Base-by-base conservation (phyloP, 2,113 vertebrate species). In the Sapajus apella region DNA sequence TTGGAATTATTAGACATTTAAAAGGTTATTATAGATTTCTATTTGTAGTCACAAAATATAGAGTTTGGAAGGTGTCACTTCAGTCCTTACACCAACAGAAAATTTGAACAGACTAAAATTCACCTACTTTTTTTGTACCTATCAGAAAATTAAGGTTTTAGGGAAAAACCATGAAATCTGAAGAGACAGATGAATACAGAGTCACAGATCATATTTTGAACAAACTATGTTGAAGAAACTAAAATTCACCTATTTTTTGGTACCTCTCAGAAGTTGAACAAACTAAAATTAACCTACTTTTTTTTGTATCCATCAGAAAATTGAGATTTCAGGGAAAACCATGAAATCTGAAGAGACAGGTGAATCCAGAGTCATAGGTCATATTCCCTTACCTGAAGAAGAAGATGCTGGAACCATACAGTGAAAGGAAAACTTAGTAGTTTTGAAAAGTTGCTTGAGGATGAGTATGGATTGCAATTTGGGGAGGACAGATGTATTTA, bases 391-490 rank as follows among this genome's bases (percentile, higher is more conserved):
- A 55, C 23, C 30, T 52, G 66, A 23, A 17, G 27, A 0, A 13
- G 27, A 40, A 50, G n/a, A 37, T n/a, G 45, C 6, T 6, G 4
- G 10, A 56, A 2, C 10, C 16, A 25, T 9, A 17, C 6, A 84
- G 16, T 84, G 8, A 35, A 6, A 27, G n/a, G 61, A 70, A 18
- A 50, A 30, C 0, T 11, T 11, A 40, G n/a, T 52, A 32, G 40
- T n/a, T 35, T 21, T 40, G 40, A 52, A 27, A 16, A 43, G 16
- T 27, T 16, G 8, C 7, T 21, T 40, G 35, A 58, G 35, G n/a
- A 2, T 2, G 14, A 6, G 3, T 3, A 9, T 13, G 8, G n/a
- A 13, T 7, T 27, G 18, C 23, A 35, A 6, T 68, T 25, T 21
- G n/a, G 8, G 5, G 32, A 20, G 10, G n/a, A 23, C 2, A 10